Evolutionary conservation across 1,140 invertebrate genomes (phyloP).

Genomic region (Ostrea denselamellosa): DNA sequence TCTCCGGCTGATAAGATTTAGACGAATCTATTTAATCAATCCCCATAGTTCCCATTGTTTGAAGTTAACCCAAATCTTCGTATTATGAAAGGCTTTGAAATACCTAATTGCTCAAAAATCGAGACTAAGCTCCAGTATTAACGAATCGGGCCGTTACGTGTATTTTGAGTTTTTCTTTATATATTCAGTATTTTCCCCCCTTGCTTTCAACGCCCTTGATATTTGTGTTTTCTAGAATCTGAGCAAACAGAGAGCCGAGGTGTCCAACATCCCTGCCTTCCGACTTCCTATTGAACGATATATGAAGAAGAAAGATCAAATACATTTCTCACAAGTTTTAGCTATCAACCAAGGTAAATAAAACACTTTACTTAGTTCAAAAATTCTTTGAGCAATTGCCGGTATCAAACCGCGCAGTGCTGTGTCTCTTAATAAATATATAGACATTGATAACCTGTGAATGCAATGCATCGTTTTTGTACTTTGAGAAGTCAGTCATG

Average conservation of each 20-base stretch:
- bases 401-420: not conserved
- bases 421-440: not conserved
- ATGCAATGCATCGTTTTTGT: not conserved
- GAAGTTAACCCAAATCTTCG: not conserved
- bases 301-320: constrained; percentile 58
- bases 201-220: not conserved
- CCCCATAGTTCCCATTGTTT: no score
- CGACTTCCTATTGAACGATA: constrained; percentile 68
- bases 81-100: not conserved
- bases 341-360: constrained; percentile 69
- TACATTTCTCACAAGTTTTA: constrained; percentile 61
- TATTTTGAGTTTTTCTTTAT: not conserved
- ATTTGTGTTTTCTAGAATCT: constrained; percentile 48
- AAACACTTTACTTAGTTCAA: not conserved
- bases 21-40: no score
- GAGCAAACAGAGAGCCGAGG: constrained; percentile 52
- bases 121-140: not conserved
- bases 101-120: no score
- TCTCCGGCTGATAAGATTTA: not conserved
- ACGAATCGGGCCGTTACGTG: not conserved
- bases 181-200: not conserved
- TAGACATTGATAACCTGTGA: not conserved
- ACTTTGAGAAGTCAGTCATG: not conserved
- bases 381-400: no score
- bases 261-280: constrained; percentile 54